Conservation (phyloP, 2,888 invertebrate species). For the Patella ulyssiponensis region DNA sequence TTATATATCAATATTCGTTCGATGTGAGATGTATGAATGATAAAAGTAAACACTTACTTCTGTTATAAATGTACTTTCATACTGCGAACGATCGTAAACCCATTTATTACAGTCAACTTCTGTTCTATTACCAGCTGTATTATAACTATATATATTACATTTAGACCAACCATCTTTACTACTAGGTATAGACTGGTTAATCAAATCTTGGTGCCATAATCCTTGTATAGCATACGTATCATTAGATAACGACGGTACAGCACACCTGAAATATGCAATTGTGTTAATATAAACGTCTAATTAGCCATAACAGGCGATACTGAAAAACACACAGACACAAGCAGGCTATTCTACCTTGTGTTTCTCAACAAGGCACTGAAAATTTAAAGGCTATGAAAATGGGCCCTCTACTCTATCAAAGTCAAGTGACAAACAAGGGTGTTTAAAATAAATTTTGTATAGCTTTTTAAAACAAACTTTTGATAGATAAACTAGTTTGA, state of each 20-base stretch:
- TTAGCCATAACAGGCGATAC: too few relatives aligned
- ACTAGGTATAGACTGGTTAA: conserved; percentile 46
- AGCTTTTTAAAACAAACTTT: too few relatives aligned
- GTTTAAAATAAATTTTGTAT: too few relatives aligned
- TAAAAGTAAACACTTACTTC: conserved; percentile 20
- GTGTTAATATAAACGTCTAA: too few relatives aligned
- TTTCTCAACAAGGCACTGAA: too few relatives aligned
- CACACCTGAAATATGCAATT: conserved; percentile 40
- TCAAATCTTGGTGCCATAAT: conserved; percentile 36
- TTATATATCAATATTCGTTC: too few relatives aligned
- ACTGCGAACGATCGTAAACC: conserved; percentile 35
- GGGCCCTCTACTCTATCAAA: too few relatives aligned
- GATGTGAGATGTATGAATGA: neutral
- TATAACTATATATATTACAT: neutral
- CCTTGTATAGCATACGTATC: conserved; percentile 51
- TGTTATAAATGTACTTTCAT: conserved; percentile 18
- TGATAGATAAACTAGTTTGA: too few relatives aligned
- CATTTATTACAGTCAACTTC: conserved; percentile 22
- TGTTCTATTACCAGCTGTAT: neutral
- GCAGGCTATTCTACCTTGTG: too few relatives aligned
- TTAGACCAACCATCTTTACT: neutral
- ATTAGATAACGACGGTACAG: conserved; percentile 47
- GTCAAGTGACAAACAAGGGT: too few relatives aligned
- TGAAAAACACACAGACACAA: too few relatives aligned
- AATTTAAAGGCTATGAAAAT: too few relatives aligned